Evolutionary conservation across 2,113 vertebrate species (phyloP).

Genomic region (Phycodurus eques): DNA sequence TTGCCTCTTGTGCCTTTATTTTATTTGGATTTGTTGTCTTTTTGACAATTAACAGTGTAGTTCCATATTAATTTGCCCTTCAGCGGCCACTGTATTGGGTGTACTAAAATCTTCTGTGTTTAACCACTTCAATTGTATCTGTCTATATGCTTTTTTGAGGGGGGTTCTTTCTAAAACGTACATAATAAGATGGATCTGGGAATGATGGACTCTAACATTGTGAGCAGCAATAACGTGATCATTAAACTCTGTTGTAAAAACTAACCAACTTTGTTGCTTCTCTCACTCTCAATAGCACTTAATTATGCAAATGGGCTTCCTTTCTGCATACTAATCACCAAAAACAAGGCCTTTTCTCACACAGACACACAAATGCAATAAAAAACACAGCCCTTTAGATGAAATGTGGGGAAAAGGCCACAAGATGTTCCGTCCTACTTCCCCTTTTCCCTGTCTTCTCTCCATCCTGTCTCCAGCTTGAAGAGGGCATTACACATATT

Average conservation of each 20-base stretch:
- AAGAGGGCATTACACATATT: conserved; percentile 43
- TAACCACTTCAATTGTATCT: conserved; percentile 85
- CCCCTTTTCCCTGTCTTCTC: conserved; percentile 25
- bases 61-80: conserved; percentile 96
- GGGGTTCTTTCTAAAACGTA: conserved; percentile 76
- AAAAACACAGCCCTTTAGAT: conserved; percentile 25
- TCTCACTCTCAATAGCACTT: conserved; percentile 59
- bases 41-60: conserved; percentile 68
- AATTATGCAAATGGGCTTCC: conserved; percentile 79
- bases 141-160: conserved; percentile 65
- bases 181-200: conserved; percentile 65
- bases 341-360: conserved; percentile 33
- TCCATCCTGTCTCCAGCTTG: conserved; percentile 26
- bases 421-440: conserved; percentile 44
- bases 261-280: conserved; percentile 81
- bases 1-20: conserved; percentile 90
- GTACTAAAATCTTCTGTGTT: conserved; percentile 92
- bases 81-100: conserved; percentile 77
- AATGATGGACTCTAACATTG: conserved; percentile 81
- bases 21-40: background rate
- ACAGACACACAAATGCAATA: background rate
- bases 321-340: conserved; percentile 89
- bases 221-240: conserved; percentile 81
- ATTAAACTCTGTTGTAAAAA: conserved; percentile 84
- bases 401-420: conserved; percentile 44